Percentiles rank a stretch among this genome's conserved stretches.
Evolutionary conservation across 2,888 invertebrate genomes (phyloP).

Genomic region (Pomacea canaliculata): DNA sequence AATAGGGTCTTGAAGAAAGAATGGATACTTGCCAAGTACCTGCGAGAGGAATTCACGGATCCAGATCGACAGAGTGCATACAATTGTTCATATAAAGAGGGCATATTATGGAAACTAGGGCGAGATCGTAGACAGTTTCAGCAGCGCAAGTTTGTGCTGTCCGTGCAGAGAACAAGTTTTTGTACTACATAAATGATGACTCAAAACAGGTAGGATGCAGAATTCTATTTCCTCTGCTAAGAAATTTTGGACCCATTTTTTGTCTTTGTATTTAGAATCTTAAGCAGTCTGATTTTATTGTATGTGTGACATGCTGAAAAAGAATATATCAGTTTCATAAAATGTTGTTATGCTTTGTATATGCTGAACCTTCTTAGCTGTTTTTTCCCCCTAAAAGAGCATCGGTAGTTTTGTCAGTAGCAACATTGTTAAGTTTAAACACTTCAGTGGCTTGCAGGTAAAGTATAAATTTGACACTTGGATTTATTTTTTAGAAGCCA

Average conservation of each 20-base stretch:
- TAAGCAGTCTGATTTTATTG: background rate
- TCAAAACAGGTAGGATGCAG: slow-evolving; percentile 30
- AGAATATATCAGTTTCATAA: too few species aligned
- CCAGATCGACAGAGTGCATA: slow-evolving; percentile 82
- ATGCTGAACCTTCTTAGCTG: too few species aligned
- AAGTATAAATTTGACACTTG: too few species aligned
- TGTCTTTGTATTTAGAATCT: background rate
- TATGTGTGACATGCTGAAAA: too few species aligned
- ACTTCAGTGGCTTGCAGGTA: too few species aligned
- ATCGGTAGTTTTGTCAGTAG: too few species aligned
- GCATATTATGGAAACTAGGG: slow-evolving; percentile 88
- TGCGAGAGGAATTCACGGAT: slow-evolving; percentile 87
- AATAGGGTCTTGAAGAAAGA: slow-evolving; percentile 86
- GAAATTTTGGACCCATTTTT: background rate
- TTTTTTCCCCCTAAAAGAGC: too few species aligned
- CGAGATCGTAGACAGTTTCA: slow-evolving; percentile 89
- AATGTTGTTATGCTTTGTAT: too few species aligned
- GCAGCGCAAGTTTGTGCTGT: slow-evolving; percentile 85
- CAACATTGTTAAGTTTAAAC: too few species aligned
- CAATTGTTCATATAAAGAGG: slow-evolving; percentile 79
- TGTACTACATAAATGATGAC: slow-evolving; percentile 74
- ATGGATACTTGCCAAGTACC: slow-evolving; percentile 92
- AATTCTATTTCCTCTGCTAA: background rate
- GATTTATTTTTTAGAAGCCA: slow-evolving; percentile 51
- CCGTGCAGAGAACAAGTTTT: slow-evolving; percentile 85